Conservation (phyloP, 2,888 invertebrate genomes). For the Hypselothyrea guttata region DNA sequence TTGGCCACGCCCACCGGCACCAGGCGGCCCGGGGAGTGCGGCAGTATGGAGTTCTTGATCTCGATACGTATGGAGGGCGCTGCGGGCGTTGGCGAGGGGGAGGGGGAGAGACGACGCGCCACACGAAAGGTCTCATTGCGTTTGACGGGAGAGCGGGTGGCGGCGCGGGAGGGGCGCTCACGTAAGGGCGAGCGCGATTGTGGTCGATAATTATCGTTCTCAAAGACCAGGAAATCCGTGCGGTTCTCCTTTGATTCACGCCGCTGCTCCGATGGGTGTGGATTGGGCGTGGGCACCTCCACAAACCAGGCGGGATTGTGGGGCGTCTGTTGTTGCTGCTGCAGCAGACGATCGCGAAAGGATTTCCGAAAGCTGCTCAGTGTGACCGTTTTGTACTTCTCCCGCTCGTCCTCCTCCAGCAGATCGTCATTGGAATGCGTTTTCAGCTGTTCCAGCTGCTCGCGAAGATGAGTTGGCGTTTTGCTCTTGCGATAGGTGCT, state of each 20-base stretch:
- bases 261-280: conserved; percentile 9
- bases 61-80: conserved; percentile 79
- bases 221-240: conserved; percentile 74
- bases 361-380: conserved; percentile 81
- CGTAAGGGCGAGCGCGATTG: conserved; percentile 79
- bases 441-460: conserved; percentile 78
- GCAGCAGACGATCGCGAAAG: conserved; percentile 79
- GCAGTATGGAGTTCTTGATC: conserved; percentile 81
- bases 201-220: conserved; percentile 81
- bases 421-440: conserved; percentile 59
- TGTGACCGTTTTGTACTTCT: conserved; percentile 81
- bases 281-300: too few species aligned
- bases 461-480: conserved; percentile 70
- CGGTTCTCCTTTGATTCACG: conserved; percentile 65
- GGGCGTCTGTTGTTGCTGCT: conserved; percentile 76
- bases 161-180: conserved; percentile 62
- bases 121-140: conserved; percentile 76
- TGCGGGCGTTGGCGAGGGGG: conserved; percentile 26
- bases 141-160: conserved; percentile 70
- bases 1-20: conserved; percentile 82
- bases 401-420: conserved; percentile 63
- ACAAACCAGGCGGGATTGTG: conserved; percentile 82
- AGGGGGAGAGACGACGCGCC: conserved; percentile 56
- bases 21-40: conserved; percentile 79
- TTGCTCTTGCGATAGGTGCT: conserved; percentile 80